Base-by-base conservation (phyloP, 2,888 invertebrate species). In the Tenthredo distinguenda region DNA sequence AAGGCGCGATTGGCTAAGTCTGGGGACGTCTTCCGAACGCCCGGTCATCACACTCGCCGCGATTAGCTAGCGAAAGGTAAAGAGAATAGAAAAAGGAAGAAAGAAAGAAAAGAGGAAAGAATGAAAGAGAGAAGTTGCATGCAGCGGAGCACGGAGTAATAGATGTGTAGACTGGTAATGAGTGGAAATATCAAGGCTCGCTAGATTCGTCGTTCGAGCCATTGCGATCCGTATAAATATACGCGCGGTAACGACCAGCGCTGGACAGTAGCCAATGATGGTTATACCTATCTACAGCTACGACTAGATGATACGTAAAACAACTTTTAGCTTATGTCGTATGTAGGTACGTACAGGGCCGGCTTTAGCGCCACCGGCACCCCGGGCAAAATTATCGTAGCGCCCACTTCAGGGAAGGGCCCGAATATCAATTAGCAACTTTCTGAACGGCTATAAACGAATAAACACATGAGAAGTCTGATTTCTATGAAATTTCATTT, bases 221-320 rank as follows among this genome's bases (percentile, higher is more conserved):
- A 86, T 86, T 86, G 81, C 81, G 62, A 81, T 62, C 86, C 84
- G 89, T 90, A 90, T 91, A 91, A 90, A 90, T 91, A 91, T 90
- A 91, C 86, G 50, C 89, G 86, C 86, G 85, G 88, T 87, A 87
- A 87, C 87, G 85, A 86, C 81, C 86, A 86, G 79, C 68, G 87
- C 88, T 91, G 91, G 91, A 89, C 87, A 84, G n/a, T 62, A 86
- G 91, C 90, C 90, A 91, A 86, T 72, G 21, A 62, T 62, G 84
- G 84, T 72, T 40, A 40, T 40, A 21, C 72, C n/a, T 18, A 34
- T 5, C 50, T 21, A 77, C 50, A 43, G 18, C n/a, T 18, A 43
- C 37, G 5, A 43, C 68, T 31, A 68, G 26, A 34, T 68, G 34
- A 26, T 68, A 68, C 68, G 68, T 15, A 26, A 34, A 68, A 65